phyloP scores from a whole-genome alignment of 2,888 invertebrate species.

The Oegoconia quadripuncta region DNA sequence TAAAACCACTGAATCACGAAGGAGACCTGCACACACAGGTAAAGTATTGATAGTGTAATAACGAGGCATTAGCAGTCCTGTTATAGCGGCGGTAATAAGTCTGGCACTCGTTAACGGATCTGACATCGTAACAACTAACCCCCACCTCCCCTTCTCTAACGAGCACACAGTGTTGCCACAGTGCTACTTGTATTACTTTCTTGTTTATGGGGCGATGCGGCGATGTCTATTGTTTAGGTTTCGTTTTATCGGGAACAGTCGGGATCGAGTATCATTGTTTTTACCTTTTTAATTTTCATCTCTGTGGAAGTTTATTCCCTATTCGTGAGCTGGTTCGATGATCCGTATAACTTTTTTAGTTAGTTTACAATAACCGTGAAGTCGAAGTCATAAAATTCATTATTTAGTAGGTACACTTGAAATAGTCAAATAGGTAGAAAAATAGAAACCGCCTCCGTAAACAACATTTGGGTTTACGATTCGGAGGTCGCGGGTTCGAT shows the following conservation, averaged over 20 bases:
- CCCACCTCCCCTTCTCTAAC: conserved; percentile 34
- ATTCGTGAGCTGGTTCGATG: too few relatives aligned
- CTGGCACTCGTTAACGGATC: conserved; percentile 48
- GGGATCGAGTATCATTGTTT: not conserved
- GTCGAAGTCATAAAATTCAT: too few relatives aligned
- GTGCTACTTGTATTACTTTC: conserved; percentile 22
- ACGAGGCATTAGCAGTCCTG: conserved; percentile 41
- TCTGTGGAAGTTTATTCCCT: too few relatives aligned
- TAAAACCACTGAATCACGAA: too few relatives aligned
- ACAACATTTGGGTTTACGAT: too few relatives aligned
- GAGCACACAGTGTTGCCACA: conserved; percentile 39
- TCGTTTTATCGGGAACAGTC: not conserved
- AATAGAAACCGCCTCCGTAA: too few relatives aligned
- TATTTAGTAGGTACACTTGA: too few relatives aligned
- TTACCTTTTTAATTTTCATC: not conserved
- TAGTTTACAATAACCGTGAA: too few relatives aligned
- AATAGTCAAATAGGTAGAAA: too few relatives aligned
- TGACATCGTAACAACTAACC: conserved; percentile 42
- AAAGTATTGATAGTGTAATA: conserved; percentile 38
- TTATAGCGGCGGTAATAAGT: conserved; percentile 42
- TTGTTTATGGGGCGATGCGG: conserved; percentile 19
- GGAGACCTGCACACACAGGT: conserved; percentile 7
- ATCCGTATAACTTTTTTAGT: too few relatives aligned
- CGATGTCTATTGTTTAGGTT: conserved; percentile 3
- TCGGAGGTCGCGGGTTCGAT: too few relatives aligned